These are phyloP conservation scores for Cyclura pinguis DNA, from an alignment of 2,797 vertebrate species.

Conservation along the genomic window DNA sequence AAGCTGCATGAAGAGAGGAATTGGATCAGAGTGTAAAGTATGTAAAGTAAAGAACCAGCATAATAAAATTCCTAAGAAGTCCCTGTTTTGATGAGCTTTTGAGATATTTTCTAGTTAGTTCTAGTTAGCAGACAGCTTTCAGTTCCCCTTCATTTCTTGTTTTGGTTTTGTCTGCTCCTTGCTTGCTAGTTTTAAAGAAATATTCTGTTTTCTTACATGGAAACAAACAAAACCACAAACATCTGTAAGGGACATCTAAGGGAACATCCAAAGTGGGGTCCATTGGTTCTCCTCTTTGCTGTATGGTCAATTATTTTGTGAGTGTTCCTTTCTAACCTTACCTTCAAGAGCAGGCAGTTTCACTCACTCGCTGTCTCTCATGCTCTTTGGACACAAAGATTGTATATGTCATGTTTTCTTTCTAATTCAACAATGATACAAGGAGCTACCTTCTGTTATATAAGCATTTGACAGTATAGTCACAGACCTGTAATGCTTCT, in stretches of 20 bases:
- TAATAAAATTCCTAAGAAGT: not conserved
- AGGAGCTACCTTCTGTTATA: not conserved
- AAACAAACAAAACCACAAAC: not conserved
- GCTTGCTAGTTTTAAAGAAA: not conserved
- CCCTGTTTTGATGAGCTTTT: not conserved
- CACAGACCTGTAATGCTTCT: not conserved
- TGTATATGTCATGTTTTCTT: not conserved
- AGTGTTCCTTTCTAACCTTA: not conserved
- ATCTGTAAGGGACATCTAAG: not conserved
- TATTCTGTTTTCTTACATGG: not conserved
- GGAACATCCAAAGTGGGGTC: not conserved
- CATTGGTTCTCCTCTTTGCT: not conserved
- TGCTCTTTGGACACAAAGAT: too few species aligned
- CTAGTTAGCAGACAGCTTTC: not conserved
- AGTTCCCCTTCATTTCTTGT: not conserved
- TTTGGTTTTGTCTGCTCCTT: not conserved
- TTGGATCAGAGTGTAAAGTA: not conserved
- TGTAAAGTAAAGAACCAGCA: conserved; percentile 18
- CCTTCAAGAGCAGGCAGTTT: not conserved
- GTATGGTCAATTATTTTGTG: not conserved
- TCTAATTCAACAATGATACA: not conserved
- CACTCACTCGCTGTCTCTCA: too few species aligned
- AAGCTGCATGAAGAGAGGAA: not conserved
- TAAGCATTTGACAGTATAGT: not conserved
- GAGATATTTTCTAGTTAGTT: not conserved